These are phyloP conservation scores for Xanthorhoe spadicearia DNA, from an alignment of 2,888 invertebrate species.

Conservation along the genomic window DNA sequence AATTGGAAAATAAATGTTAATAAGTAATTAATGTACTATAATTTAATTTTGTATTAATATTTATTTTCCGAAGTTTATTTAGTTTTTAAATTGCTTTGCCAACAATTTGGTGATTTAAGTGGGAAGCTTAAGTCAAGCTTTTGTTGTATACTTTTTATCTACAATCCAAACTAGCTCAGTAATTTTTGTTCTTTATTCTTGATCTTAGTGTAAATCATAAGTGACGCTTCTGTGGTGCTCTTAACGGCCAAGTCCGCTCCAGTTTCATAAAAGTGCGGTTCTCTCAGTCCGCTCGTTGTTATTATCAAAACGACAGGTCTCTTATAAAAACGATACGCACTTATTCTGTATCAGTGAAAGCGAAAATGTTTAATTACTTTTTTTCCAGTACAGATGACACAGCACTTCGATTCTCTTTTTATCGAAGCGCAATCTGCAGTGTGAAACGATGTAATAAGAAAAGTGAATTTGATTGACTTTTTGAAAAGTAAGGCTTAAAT, in stretches of 20 bases:
- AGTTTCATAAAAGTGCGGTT: constrained; percentile 13
- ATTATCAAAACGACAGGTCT: constrained; percentile 56
- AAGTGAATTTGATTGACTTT: constrained; percentile 59
- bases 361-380: constrained; percentile 77
- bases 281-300: constrained; percentile 20
- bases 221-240: neutral
- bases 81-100: too few species aligned
- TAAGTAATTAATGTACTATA: too few species aligned
- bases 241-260: constrained; percentile 18
- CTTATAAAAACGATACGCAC: constrained; percentile 74
- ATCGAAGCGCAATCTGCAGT: constrained; percentile 58
- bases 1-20: too few species aligned
- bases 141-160: too few species aligned
- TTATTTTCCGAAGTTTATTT: too few species aligned
- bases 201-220: neutral
- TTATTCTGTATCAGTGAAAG: constrained; percentile 76
- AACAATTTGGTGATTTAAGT: too few species aligned
- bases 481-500: too few species aligned
- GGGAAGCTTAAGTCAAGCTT: too few species aligned
- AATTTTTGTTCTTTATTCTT: too few species aligned
- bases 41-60: too few species aligned
- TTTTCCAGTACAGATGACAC: constrained; percentile 76
- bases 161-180: too few species aligned
- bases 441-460: constrained; percentile 61
- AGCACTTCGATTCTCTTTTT: constrained; percentile 57